Percentiles rank a stretch among this genome's conserved stretches.
Conservation (phyloP, 2,888 invertebrate species). For the Platerodrilus igneus region DNA sequence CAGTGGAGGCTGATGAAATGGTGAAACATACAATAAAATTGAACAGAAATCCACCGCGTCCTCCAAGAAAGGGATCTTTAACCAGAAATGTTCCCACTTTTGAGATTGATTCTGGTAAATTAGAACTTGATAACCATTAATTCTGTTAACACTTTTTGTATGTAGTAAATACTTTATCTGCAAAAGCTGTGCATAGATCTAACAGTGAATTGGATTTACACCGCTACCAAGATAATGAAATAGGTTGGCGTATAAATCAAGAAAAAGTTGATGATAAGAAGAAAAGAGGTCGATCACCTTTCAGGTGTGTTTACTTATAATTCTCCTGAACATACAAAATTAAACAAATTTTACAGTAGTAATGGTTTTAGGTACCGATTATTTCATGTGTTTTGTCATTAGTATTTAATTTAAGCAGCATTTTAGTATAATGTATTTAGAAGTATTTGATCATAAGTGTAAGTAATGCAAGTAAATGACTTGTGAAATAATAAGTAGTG, state of each 20-base stretch:
- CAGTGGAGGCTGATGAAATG: conserved; percentile 65
- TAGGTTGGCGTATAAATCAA: conserved; percentile 40
- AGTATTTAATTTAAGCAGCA: too few relatives aligned
- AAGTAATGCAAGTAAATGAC: too few relatives aligned
- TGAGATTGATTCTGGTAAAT: conserved; percentile 34
- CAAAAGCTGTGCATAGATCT: conserved; percentile 58
- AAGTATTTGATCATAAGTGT: too few relatives aligned
- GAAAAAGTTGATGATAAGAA: conserved; percentile 53
- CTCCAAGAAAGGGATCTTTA: conserved; percentile 72
- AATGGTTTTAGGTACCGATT: too few relatives aligned
- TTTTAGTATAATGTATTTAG: too few relatives aligned
- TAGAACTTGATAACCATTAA: not conserved
- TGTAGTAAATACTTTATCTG: conserved; percentile 34
- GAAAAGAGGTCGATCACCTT: conserved; percentile 84
- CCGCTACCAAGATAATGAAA: conserved; percentile 61
- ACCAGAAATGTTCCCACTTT: conserved; percentile 50
- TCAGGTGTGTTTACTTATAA: conserved; percentile 61
- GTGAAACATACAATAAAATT: conserved; percentile 52
- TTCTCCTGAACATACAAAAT: not conserved
- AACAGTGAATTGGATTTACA: conserved; percentile 75
- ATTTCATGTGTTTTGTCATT: too few relatives aligned
- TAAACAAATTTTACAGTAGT: too few relatives aligned
- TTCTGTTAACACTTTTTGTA: not conserved
- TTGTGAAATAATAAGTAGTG: too few relatives aligned
- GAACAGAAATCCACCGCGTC: conserved; percentile 57